Conservation (phyloP, 2,113 vertebrate species). For the Setophaga kirtlandii region DNA sequence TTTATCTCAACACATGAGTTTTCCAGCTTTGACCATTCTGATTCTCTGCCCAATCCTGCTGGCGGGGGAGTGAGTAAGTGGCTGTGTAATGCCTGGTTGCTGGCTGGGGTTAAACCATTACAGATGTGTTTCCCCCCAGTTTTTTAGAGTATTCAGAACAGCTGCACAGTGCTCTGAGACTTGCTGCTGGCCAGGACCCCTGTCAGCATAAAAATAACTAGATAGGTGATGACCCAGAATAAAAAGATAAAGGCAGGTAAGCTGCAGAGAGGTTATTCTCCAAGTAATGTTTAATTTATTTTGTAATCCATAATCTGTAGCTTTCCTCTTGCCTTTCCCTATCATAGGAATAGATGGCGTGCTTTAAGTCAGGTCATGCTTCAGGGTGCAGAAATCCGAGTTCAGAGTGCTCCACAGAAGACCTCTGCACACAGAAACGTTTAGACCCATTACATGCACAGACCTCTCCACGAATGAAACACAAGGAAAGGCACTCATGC, state of each 20-base stretch:
- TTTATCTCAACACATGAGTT: neutral
- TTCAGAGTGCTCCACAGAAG: neutral
- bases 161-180: neutral
- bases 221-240: neutral
- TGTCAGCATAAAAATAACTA: neutral
- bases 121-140: rapidly evolving
- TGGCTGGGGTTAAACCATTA: neutral
- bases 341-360: neutral
- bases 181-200: neutral
- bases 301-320: neutral
- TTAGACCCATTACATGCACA: neutral
- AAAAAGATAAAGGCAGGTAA: neutral
- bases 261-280: rapidly evolving
- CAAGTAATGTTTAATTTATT: neutral
- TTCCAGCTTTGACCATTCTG: neutral
- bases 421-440: neutral
- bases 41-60: neutral
- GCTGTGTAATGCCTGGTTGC: neutral
- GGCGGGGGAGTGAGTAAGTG: neutral
- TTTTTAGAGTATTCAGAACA: neutral
- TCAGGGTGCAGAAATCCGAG: neutral
- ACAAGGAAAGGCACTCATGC: neutral
- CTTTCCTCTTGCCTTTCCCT: neutral
- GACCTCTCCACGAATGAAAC: neutral
- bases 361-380: neutral